Base-by-base conservation (phyloP, 2,797 vertebrate species). In the Sebastes oblongus region DNA sequence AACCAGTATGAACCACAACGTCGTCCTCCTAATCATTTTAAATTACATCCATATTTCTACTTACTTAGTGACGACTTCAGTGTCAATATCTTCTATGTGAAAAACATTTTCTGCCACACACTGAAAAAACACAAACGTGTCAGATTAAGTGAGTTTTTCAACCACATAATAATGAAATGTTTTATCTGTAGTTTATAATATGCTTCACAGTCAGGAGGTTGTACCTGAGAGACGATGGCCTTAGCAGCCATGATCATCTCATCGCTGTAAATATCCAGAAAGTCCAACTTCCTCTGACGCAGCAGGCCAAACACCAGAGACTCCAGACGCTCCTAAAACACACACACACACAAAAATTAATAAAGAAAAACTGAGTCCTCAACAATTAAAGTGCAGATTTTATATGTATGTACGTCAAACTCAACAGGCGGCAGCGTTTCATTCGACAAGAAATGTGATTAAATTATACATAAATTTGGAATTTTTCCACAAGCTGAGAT, bases 261-360 rank as follows among this genome's bases (percentile, higher is more conserved):
- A 50, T 98, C 96, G 27, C 95, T 96, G 94, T 99, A 99, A 89
- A 98, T 97, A 86, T 99, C 97, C 94, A 98, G 96, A 93, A 99
- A 99, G 94, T 97, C 97, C 92, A 99, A 94, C 91, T 99, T 99
- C 92, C 96, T 96, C 94, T 99, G 98, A 79, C 97, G 96, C 90
- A 99, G 89, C 88, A 99, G 95, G 32, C 98, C 98, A 85, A 99
- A 99, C 70, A 99, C 96, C 89, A 99, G 92, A 5, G 97, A 99
- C 75, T 98, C 91, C 82, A 99, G 93, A 80, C 97, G 97, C 92
- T 99, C 98, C 98, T 99, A 24, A 16, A 20, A 52, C 5, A 72
- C 60, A 67, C 24, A 69, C 14, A 46, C 8, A 32, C 3, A 42
- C 1, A 27, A 6, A 14, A 34, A 4, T 7, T 2, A 18, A n/a